Evolutionary conservation across 1,140 invertebrate species (phyloP), one percentile per base, ranked within the genome.

Genomic region (Nilaparvata lugens): DNA sequence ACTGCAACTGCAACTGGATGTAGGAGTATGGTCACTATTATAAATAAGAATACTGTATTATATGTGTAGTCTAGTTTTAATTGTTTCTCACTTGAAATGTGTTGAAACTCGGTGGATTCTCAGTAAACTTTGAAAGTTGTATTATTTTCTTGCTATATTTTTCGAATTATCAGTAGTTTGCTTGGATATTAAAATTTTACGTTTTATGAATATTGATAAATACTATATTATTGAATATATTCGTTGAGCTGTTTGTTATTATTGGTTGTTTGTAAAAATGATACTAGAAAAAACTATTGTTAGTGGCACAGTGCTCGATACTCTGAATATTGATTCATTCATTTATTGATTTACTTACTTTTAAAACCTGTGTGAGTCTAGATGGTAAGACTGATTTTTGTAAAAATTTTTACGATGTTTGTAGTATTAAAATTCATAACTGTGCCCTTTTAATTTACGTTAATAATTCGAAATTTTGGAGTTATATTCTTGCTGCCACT

Each of bases 1-100:
- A 35, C 31, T 35, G 31, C 31, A 35, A 28, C n/a, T n/a, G n/a
- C n/a, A n/a, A 35, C 31, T 35, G 31, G 31, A 35, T 35, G 31
- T 35, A 35, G 31, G 31, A 35, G 31, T 35, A 35, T 48, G 5
- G 45, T 48, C 31, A 35, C 31, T 48, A 48, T 45, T 45, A 45
- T 48, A 48, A 48, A 48, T 48, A 48, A 48, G 21, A 48, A 48
- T 48, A 48, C 21, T 48, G 45, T 48, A 48, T 48, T 48, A 48
- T 48, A 48, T 48, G 45, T 48, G 45, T 48, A 48, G 45, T 48
- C 45, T 48, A 48, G 45, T 48, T 48, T 48, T 48, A 19, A 19
- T 48, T 48, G 16, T 48, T 35, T 35, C 31, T 35, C 31, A 35
- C 31, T 35, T 35, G 31, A 35, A 48, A 48, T 23, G 21, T 19